Evolutionary conservation across 2,797 vertebrate genomes (phyloP).

Genomic region (Pseudomugil gertrudae): DNA sequence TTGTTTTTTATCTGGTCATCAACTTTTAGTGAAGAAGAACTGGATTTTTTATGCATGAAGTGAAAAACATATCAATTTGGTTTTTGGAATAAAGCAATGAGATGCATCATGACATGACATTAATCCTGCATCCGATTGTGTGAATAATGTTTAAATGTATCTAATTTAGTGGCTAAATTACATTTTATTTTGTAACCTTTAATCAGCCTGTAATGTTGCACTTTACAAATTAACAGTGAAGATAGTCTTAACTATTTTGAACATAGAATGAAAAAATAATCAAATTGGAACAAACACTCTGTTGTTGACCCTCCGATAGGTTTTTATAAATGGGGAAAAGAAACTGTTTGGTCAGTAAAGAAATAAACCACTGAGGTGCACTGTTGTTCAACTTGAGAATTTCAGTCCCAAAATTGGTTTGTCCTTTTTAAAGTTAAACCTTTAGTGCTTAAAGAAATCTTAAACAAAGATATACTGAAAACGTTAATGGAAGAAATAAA

Average conservation of each 20-base stretch:
- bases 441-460: neutral
- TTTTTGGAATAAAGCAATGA: neutral
- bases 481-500: neutral
- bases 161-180: neutral
- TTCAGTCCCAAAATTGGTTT: neutral
- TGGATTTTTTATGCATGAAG: neutral
- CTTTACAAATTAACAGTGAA: no score
- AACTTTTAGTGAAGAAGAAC: neutral
- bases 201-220: neutral
- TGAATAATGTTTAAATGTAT: neutral
- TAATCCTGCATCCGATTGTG: neutral
- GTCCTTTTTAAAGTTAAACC: neutral
- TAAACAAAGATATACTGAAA: constrained; percentile 5
- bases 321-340: neutral
- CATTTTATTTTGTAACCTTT: neutral
- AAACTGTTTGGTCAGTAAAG: neutral
- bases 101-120: neutral
- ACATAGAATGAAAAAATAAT: neutral
- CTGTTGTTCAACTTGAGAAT: constrained; percentile 24
- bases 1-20: neutral
- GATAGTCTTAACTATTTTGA: neutral
- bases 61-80: neutral
- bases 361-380: constrained; percentile 32
- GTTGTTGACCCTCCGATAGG: neutral
- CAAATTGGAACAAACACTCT: neutral